phyloP scores from a whole-genome alignment of 1,140 invertebrate genomes.

The Helicoverpa armigera region DNA sequence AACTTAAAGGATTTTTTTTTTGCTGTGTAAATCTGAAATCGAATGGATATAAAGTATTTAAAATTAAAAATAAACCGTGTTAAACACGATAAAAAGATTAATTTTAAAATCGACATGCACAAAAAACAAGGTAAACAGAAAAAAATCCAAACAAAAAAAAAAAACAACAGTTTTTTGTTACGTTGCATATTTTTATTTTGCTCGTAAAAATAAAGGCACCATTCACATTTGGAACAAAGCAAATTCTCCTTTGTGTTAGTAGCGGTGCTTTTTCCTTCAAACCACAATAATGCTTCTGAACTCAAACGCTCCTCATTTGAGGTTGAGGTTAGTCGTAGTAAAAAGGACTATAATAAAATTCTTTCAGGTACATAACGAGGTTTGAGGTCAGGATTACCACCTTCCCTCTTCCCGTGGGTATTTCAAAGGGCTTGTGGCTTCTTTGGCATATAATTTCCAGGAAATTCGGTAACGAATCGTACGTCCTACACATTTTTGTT shows the following conservation, averaged over 20 bases:
- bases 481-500: neutral
- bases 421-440: constrained; percentile 7
- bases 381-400: neutral
- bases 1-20: too few relatives aligned
- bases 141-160: constrained; percentile 15
- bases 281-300: constrained; percentile 61
- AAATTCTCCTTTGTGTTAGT: constrained; percentile 41
- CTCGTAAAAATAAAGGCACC: constrained; percentile 45
- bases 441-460: neutral
- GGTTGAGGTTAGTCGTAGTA: constrained; percentile 51
- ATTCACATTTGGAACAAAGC: constrained; percentile 38
- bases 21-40: too few relatives aligned
- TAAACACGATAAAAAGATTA: too few relatives aligned
- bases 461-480: neutral
- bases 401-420: neutral
- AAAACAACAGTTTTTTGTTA: neutral
- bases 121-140: neutral
- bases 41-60: too few relatives aligned
- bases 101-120: too few relatives aligned
- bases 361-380: constrained; percentile 35
- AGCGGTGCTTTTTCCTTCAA: constrained; percentile 57
- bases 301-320: constrained; percentile 55
- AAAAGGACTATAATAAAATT: constrained; percentile 55
- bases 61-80: too few relatives aligned
- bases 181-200: constrained; percentile 51